Base-by-base conservation (phyloP, 2,888 invertebrate genomes). In the Spodoptera exigua region DNA sequence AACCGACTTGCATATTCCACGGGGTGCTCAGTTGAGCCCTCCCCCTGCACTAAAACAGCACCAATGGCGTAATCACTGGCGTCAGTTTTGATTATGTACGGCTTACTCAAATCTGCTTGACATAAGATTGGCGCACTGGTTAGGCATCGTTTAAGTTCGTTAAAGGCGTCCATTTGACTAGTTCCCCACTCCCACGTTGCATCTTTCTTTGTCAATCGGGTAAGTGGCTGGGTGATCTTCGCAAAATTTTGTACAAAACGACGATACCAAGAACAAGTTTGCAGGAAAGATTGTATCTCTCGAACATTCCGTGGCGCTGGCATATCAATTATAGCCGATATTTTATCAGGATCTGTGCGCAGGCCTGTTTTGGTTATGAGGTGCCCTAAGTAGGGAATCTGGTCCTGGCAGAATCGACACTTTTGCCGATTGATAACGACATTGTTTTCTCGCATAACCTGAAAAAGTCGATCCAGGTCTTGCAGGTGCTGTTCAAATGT, bases 321-420 rank as follows among this genome's bases (percentile, higher is more conserved):
- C 43, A 78, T 51, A n/a, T 80, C 43, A 0, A 32, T 1, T 17
- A 78, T 74, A 2, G 74, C 68, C 12, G 21, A 4, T 10, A 57
- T 37, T 37, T 78, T 55, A 36, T 68, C 74, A 0, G 79, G 74
- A 49, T 84, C 79, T 7, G 67, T 41, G 47, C 67, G 56, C 18
- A 83, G 27, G 0, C 82, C 82, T n/a, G 68, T 62, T 3, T 74
- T 70, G 0, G 68, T 67, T 1, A 81, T 79, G 11, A 61, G 1
- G 44, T 82, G 82, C 0, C 80, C 79, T 9, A 81, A 46, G 18
- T 78, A 81, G n/a, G n/a, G n/a, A n/a, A n/a, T n/a, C n/a, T n/a
- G n/a, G n/a, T n/a, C n/a, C n/a, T n/a, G n/a, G n/a, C n/a, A n/a
- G n/a, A n/a, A n/a, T n/a, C n/a, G n/a, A n/a, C n/a, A n/a, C n/a